Base-by-base conservation (phyloP, 2,888 invertebrate genomes). In the Drosophila leonis region DNA sequence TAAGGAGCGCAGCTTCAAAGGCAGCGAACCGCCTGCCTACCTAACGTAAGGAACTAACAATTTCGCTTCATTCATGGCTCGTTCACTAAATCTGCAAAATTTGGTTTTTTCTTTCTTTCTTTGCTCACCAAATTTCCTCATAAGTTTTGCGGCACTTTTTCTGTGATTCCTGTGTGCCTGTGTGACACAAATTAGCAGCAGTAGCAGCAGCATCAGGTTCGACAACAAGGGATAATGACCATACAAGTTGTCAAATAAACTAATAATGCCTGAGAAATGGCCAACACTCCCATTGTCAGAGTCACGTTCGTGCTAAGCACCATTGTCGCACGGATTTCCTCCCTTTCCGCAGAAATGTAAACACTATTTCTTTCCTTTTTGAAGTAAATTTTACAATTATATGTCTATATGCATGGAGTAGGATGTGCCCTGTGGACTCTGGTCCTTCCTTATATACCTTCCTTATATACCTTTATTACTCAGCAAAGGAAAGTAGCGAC, bases 141-240 rank as follows among this genome's bases (percentile, higher is more conserved):
- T 90, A 90, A 86, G 90, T 88, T 86, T 66, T 88, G 88, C 86
- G 90, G 86, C 89, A 83, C 71, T 83, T 88, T 75, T 87, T 71
- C 61, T 59, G 24, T 57, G 65, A 65, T 76, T 27, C 37, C 33
- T 52, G 48, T 18, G 42, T 48, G 39, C 44, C 41, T 51, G 49
- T 55, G 37, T 31, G 60, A 71, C 65, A 54, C 59, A 60, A 62
- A 79, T 82, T 79, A 79, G 80, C 65, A 57, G 67, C 49, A 62
- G 75, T 51, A 59, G 61, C 49, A 51, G 65, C 46, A 55, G 61
- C 61, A 44, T 62, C 56, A 56, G 39, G 39, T 46, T 7, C 44
- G 44, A 62, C n/a, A 80, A 85, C 90, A 90, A 85, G 80, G 88
- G 90, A 88, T 90, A 84, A 90, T 85, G 90, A 85, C 86, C 83